Evolutionary conservation across 2,888 invertebrate species (phyloP).

Genomic region (Carpatolechia fugitivella): DNA sequence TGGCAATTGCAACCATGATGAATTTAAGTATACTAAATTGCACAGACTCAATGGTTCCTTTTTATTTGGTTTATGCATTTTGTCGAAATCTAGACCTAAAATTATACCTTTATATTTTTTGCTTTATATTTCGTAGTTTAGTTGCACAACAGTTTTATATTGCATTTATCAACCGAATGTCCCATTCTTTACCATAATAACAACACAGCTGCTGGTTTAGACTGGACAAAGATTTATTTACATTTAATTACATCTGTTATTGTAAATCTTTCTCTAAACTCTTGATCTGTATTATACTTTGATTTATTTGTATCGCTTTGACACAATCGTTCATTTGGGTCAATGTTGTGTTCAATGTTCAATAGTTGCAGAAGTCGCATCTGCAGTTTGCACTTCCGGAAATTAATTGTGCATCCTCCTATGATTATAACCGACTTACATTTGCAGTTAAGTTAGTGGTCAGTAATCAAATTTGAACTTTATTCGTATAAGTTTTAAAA

Average conservation of each 20-base stretch:
- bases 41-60: too few species aligned
- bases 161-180: too few species aligned
- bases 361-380: constrained; percentile 37
- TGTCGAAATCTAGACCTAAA: too few species aligned
- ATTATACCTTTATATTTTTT: too few species aligned
- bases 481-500: neutral
- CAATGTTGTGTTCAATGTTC: constrained; percentile 26
- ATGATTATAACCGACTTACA: neutral
- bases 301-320: constrained; percentile 7
- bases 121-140: too few species aligned
- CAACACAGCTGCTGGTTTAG: neutral
- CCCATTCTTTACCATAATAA: too few species aligned
- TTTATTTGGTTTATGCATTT: too few species aligned
- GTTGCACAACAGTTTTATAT: too few species aligned
- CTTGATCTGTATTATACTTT: neutral
- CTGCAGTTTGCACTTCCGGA: constrained; percentile 46
- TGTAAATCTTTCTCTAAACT: neutral
- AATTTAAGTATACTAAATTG: too few species aligned
- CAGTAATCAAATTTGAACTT: neutral
- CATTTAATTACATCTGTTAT: neutral
- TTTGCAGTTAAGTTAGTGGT: neutral
- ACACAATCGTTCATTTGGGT: neutral
- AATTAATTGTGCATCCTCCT: constrained; percentile 34
- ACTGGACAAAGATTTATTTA: neutral
- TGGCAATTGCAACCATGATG: too few species aligned